A percentile compares a stretch with the other conserved stretches of the same genome.
Conservation (phyloP, 2,888 invertebrate genomes). For the Lasioglossum leucozonium region DNA sequence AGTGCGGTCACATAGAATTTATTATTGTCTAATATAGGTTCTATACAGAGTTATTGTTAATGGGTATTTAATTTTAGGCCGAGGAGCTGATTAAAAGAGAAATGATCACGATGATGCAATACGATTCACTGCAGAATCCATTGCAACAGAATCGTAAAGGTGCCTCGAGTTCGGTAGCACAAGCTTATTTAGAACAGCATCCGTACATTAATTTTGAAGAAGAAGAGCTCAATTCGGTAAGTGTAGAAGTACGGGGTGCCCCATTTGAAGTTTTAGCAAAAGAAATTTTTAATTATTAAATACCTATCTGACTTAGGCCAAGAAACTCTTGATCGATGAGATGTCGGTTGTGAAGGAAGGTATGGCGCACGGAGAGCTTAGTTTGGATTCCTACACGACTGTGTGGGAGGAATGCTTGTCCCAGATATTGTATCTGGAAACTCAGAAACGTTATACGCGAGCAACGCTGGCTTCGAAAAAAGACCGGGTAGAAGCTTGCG, state of each 20-base stretch:
- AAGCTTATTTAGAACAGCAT: slow-evolving; percentile 94
- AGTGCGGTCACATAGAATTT: slow-evolving; percentile 77
- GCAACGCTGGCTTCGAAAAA: slow-evolving; percentile 98
- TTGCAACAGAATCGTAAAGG: slow-evolving; percentile 86
- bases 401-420: slow-evolving; percentile 99
- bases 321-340: slow-evolving; percentile 90
- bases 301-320: slow-evolving; percentile 85
- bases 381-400: slow-evolving; percentile 95
- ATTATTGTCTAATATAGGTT: not conserved
- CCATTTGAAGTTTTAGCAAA: no score
- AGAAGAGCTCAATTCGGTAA: slow-evolving; percentile 87
- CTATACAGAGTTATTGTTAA: not conserved
- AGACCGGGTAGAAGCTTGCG: slow-evolving; percentile 96
- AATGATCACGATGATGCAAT: slow-evolving; percentile 98
- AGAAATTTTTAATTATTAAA: not conserved
- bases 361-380: slow-evolving; percentile 98
- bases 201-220: slow-evolving; percentile 91
- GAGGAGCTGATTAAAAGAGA: slow-evolving; percentile 98
- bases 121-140: slow-evolving; percentile 94
- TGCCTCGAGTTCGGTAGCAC: slow-evolving; percentile 85
- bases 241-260: no score
- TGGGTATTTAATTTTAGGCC: slow-evolving; percentile 86
- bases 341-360: slow-evolving; percentile 96
- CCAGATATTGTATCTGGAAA: slow-evolving; percentile 94
- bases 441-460: slow-evolving; percentile 96